phyloP scores from a whole-genome alignment of 2,113 vertebrate genomes.

The Leptocoma aspasia region DNA sequence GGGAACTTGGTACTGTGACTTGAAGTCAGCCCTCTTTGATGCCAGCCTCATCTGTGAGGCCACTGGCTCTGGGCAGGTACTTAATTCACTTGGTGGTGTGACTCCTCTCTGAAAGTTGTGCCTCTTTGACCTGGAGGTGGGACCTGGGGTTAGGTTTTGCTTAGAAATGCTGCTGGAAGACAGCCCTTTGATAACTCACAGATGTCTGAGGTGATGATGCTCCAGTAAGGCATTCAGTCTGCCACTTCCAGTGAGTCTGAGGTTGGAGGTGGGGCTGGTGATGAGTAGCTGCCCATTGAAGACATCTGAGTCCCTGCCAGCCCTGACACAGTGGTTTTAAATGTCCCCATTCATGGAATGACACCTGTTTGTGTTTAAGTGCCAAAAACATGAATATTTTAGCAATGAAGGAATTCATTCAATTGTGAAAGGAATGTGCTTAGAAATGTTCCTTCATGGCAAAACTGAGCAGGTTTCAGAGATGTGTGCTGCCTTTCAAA shows the following conservation, averaged over 20 bases:
- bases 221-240: not conserved
- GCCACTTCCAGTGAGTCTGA: not conserved
- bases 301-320: not conserved
- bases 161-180: not conserved
- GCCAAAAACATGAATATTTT: constrained; percentile 35
- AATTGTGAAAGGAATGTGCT: constrained; percentile 26
- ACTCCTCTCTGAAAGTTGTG: not conserved
- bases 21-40: not conserved
- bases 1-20: not conserved
- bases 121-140: not conserved
- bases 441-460: not conserved
- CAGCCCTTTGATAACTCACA: not conserved
- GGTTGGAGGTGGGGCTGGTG: not conserved
- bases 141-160: not conserved
- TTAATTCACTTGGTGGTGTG: not conserved
- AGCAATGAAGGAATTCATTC: constrained; percentile 23
- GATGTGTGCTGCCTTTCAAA: not conserved
- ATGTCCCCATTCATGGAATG: constrained; percentile 17
- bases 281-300: not conserved
- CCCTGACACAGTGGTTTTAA: constrained; percentile 4
- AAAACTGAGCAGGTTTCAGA: not conserved
- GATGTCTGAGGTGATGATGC: not conserved
- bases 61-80: not conserved
- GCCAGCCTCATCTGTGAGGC: not conserved
- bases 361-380: constrained; percentile 30